These are phyloP conservation scores for Umimayanthus kanabou DNA, from an alignment of 92 coral and sea anemone genomes.

Conservation along the genomic window DNA sequence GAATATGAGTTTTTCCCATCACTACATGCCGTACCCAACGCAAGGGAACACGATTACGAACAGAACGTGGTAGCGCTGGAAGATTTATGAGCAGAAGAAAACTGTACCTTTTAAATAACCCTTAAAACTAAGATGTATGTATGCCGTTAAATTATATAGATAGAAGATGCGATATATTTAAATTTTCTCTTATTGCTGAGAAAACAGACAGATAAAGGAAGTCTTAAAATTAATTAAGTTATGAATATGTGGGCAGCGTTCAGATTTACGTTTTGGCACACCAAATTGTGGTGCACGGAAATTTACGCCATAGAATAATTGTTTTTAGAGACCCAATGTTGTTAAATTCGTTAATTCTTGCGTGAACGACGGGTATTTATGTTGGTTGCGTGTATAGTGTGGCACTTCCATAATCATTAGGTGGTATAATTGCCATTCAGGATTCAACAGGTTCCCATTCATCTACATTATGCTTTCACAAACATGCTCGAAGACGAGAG, in stretches of 20 bases:
- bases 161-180: conserved; percentile 41
- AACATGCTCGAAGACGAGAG: conserved; percentile 22
- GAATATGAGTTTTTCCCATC: conserved; percentile 89
- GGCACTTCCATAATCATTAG: conserved; percentile 33
- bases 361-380: conserved; percentile 37
- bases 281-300: conserved; percentile 36
- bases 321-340: conserved; percentile 32
- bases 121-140: conserved; percentile 49
- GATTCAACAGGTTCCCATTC: conserved; percentile 43
- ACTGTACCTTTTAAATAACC: conserved; percentile 56
- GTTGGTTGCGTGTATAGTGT: conserved; percentile 38
- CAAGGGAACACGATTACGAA: conserved; percentile 83
- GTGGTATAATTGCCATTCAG: conserved; percentile 28
- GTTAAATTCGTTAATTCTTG: conserved; percentile 18
- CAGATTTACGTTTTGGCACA: conserved; percentile 15
- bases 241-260: conserved; percentile 35
- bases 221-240: conserved; percentile 43
- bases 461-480: conserved; percentile 21
- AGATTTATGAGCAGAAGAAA: conserved; percentile 42
- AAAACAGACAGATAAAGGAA: conserved; percentile 42
- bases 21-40: conserved; percentile 53
- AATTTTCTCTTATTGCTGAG: conserved; percentile 27
- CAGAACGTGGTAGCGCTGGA: conserved; percentile 83
- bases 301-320: conserved; percentile 3
- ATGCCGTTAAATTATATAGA: conserved; percentile 43